These are phyloP conservation scores for Mamestra configurata DNA, from an alignment of 1,140 invertebrate genomes.

Conservation along the genomic window DNA sequence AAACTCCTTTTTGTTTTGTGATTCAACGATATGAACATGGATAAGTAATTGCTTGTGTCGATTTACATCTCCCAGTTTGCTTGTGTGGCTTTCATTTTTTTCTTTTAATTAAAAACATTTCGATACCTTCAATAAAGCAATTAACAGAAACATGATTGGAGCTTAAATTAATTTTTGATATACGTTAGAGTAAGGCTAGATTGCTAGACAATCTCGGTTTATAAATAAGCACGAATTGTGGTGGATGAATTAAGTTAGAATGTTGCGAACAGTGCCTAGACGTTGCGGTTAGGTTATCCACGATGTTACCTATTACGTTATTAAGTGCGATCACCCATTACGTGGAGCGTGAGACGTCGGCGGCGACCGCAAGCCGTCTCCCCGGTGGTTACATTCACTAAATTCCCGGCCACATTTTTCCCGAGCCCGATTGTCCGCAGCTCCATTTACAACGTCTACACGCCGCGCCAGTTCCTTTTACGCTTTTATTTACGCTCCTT, in stretches of 20 bases:
- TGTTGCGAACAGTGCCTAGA: constrained; percentile 49
- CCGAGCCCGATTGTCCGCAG: constrained; percentile 84
- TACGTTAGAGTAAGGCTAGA: background rate
- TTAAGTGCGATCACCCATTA: constrained; percentile 77
- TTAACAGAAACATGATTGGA: constrained; percentile 21
- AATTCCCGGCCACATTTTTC: constrained; percentile 85
- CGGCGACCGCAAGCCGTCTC: constrained; percentile 71
- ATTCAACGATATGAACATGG: constrained; percentile 65
- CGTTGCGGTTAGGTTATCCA: constrained; percentile 64
- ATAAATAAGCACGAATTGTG: constrained; percentile 46
- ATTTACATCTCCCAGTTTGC: constrained; percentile 55
- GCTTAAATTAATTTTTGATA: constrained; percentile 1
- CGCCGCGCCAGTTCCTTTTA: constrained; percentile 87
- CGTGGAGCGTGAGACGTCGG: constrained; percentile 59
- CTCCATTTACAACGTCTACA: constrained; percentile 88
- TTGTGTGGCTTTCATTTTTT: constrained; percentile 18
- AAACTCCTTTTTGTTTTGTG: constrained; percentile 67
- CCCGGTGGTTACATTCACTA: constrained; percentile 81
- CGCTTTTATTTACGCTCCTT: constrained; percentile 88
- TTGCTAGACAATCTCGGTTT: constrained; percentile 35
- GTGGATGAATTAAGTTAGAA: constrained; percentile 41
- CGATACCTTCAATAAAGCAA: constrained; percentile 28
- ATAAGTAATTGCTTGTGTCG: constrained; percentile 65
- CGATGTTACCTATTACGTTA: constrained; percentile 69
- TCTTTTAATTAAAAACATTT: constrained; percentile 22